phyloP scores from a whole-genome alignment of 2,113 vertebrate species.

The Alectura lathami region DNA sequence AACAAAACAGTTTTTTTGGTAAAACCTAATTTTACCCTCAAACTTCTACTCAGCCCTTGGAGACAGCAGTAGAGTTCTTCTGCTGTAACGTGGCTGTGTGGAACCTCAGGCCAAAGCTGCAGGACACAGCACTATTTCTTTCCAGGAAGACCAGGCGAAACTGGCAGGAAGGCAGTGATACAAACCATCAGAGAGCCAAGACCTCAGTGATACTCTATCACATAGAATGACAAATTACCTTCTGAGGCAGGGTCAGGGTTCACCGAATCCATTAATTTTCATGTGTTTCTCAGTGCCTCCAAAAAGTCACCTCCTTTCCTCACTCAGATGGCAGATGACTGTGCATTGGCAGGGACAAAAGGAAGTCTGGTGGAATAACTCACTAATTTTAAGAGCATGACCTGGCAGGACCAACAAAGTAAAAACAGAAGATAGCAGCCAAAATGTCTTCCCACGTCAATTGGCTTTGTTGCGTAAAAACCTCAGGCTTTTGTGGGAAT shows the following conservation, averaged over 20 bases:
- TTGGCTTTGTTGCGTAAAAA: neutral
- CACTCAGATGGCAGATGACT: neutral
- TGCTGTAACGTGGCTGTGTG: neutral
- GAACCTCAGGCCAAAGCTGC: neutral
- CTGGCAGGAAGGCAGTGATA: neutral
- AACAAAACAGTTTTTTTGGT: neutral
- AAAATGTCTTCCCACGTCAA: neutral
- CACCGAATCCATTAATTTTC: neutral
- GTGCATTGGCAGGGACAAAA: neutral
- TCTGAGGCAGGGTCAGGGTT: neutral
- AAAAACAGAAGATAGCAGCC: neutral
- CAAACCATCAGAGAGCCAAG: neutral
- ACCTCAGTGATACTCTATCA: neutral
- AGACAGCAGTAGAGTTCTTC: neutral
- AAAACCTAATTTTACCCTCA: neutral
- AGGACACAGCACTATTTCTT: neutral
- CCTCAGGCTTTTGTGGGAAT: neutral
- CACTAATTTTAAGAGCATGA: neutral
- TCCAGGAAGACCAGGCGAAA: neutral
- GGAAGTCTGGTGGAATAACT: constrained; percentile 17
- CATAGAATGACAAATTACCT: neutral
- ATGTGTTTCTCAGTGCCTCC: neutral
- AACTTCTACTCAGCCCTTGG: neutral
- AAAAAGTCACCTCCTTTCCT: neutral
- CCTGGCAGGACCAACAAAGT: neutral